Evolutionary conservation across 2,888 invertebrate genomes (phyloP), one percentile per base, ranked within the genome.

Genomic region (Eudemis profundana): DNA sequence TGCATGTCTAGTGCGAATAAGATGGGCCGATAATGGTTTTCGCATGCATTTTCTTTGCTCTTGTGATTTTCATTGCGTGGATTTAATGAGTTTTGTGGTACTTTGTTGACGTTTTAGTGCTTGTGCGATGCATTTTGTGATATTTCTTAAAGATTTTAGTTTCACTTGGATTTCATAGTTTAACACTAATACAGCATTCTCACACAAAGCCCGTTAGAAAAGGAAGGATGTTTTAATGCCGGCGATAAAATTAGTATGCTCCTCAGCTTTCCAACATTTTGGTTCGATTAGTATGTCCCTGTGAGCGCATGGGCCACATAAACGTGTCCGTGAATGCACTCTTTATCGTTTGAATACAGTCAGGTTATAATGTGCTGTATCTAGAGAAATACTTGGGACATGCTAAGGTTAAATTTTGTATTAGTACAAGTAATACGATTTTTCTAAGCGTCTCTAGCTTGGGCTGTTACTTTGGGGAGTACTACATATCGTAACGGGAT

Each of bases 1-100:
- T 63, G 63, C 63, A 56, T 63, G 63, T 42, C 33, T 40, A 7
- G 49, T 63, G 56, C 12, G 19, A 63, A 56, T 56, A 7, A 33
- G 62, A 54, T 49, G 17, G 15, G 38, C 12, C 14, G 27, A 54
- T 63, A 53, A 49, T 38, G 44, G 36, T 33, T 56, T 36, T 33
- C 23, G 14, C 19, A 5, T n/a, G 19, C 29, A 21, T 46, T 61
- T 56, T 40, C 15, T 63, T 56, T 49, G 21, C 47, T 49, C 21
- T 38, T 56, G 19, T 42, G 21, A 54, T 54, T 15, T 53, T 27
- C 15, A 33, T 33, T 8, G 14, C 33, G 29, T 10, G 40, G 7
- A 36, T 50, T 50, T 19, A 17, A 50, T 50, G 4, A 33, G 17
- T 4, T 42, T 42, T 17, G 17, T 42, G 1, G n/a, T 21, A 12